Conservation (phyloP, 2,797 vertebrate genomes). For the Melanotaenia nigrans region DNA sequence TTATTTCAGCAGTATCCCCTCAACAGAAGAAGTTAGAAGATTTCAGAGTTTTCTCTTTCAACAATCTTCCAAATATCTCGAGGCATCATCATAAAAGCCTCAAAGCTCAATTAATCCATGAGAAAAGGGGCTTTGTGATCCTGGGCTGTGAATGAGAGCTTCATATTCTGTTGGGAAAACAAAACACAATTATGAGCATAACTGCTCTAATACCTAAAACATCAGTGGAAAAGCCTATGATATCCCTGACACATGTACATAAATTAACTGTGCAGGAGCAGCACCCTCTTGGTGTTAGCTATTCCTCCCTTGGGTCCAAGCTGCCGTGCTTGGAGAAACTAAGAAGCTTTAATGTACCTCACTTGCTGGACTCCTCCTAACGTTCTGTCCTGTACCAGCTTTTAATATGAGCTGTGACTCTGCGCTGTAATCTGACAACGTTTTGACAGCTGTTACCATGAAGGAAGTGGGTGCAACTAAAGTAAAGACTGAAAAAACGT, state of each 20-base stretch:
- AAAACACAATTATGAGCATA: constrained; percentile 70
- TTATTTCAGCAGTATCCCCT: constrained; percentile 68
- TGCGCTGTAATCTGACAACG: constrained; percentile 81
- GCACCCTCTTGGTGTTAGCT: constrained; percentile 70
- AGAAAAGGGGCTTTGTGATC: constrained; percentile 61
- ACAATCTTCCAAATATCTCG: constrained; percentile 64
- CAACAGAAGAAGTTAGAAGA: constrained; percentile 55
- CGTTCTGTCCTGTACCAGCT: constrained; percentile 80
- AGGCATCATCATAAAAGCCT: constrained; percentile 65
- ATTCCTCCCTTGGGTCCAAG: constrained; percentile 63
- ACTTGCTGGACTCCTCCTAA: constrained; percentile 64
- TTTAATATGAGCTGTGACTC: constrained; percentile 83
- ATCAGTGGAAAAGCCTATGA: constrained; percentile 71
- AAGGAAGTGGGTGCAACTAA: constrained; percentile 88
- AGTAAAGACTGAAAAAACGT: constrained; percentile 68
- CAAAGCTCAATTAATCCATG: constrained; percentile 60
- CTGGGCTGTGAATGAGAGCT: constrained; percentile 58
- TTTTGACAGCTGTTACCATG: constrained; percentile 91
- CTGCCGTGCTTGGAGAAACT: constrained; percentile 60
- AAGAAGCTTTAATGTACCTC: constrained; percentile 66
- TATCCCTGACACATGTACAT: constrained; percentile 77
- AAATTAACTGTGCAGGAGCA: constrained; percentile 72
- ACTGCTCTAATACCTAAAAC: constrained; percentile 73
- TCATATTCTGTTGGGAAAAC: constrained; percentile 66
- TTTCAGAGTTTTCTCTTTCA: constrained; percentile 78